A percentile compares a stretch with the other conserved stretches of the same genome.
These are phyloP conservation scores for Sitobion miscanthi DNA, from an alignment of 1,140 invertebrate genomes.

Conservation along the genomic window DNA sequence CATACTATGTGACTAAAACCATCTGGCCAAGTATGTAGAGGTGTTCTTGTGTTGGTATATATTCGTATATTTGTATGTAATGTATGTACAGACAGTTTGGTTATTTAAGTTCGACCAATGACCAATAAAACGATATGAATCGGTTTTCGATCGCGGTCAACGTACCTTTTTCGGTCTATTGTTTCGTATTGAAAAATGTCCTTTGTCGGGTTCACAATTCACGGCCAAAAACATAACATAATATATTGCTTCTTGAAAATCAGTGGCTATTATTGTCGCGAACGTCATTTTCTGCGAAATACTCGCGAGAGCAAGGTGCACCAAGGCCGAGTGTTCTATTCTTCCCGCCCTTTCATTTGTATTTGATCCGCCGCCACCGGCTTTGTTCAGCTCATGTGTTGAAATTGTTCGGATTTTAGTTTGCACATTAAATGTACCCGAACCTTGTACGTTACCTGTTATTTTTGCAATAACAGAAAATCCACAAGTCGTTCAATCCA, in stretches of 20 bases:
- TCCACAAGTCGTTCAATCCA: background rate
- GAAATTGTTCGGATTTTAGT: background rate
- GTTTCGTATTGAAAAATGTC: slow-evolving; percentile 28
- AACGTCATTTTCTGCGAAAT: slow-evolving; percentile 29
- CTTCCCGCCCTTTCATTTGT: slow-evolving; percentile 7
- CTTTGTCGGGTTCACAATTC: slow-evolving; percentile 6
- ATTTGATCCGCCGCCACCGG: background rate
- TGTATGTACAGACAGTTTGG: background rate
- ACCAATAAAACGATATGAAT: background rate
- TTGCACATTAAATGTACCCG: background rate
- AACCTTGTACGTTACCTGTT: background rate
- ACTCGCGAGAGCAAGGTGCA: background rate
- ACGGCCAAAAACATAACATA: slow-evolving; percentile 30
- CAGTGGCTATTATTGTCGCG: slow-evolving; percentile 11
- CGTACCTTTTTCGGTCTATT: slow-evolving; percentile 25
- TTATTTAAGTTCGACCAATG: background rate
- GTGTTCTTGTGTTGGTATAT: background rate
- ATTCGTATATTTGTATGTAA: background rate
- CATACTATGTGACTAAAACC: background rate
- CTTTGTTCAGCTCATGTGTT: background rate
- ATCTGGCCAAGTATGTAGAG: background rate
- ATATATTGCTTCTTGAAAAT: slow-evolving; percentile 19
- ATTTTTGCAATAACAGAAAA: background rate
- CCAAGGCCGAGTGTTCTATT: slow-evolving; percentile 39
- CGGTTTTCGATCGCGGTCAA: slow-evolving; percentile 10